phyloP scores from a whole-genome alignment of 2,113 vertebrate species.

The Cyanocitta stelleri region DNA sequence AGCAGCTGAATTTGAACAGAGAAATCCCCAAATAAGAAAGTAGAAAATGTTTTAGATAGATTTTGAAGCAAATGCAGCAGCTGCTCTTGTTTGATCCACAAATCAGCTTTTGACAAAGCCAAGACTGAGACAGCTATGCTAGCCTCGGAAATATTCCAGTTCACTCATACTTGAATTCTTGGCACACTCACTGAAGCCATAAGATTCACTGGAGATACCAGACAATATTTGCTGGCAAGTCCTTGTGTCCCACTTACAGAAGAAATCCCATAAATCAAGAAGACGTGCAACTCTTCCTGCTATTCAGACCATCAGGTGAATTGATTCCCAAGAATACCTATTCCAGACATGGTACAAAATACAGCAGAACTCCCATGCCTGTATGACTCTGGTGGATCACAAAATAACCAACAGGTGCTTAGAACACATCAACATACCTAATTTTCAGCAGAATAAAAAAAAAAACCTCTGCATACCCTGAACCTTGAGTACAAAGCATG shows the following conservation, averaged over 20 bases:
- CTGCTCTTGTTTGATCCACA: conserved; percentile 34
- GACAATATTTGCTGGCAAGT: not conserved
- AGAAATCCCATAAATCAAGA: conserved; percentile 13
- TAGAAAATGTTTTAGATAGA: not conserved
- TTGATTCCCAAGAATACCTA: not conserved
- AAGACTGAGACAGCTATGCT: not conserved
- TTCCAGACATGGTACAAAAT: not conserved
- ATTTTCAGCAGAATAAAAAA: not conserved
- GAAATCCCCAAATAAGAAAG: not conserved
- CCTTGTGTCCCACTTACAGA: not conserved
- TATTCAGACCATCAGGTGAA: not conserved
- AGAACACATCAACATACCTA: not conserved
- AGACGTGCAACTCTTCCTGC: not conserved
- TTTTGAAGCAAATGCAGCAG: not conserved
- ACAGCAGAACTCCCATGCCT: not conserved
- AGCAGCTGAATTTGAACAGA: not conserved
- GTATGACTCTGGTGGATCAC: not conserved
- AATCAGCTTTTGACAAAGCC: conserved; percentile 24
- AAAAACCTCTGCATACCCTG: not conserved
- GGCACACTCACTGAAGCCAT: not conserved
- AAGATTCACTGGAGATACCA: not conserved
- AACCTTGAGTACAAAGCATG: not conserved
- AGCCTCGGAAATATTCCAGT: not conserved
- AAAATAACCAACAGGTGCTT: not conserved
- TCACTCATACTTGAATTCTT: not conserved